Conservation (phyloP, 1,140 invertebrate species). For the Philopotamus ludificatus region DNA sequence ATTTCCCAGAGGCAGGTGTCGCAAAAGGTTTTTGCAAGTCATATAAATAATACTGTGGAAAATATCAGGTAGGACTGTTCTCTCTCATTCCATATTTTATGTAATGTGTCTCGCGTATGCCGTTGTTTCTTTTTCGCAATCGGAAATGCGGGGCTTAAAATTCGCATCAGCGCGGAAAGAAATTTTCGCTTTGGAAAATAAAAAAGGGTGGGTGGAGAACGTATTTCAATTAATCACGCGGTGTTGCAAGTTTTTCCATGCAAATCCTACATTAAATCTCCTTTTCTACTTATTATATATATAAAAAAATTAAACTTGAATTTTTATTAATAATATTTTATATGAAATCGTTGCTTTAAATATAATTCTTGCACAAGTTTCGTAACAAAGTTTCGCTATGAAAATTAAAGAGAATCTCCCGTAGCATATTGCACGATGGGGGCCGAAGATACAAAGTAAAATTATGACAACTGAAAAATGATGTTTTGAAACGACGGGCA, state of each 20-base stretch:
- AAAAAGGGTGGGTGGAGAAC: too few relatives aligned
- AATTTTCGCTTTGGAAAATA: not conserved
- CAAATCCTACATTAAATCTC: too few relatives aligned
- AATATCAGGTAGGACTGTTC: slow-evolving; percentile 23
- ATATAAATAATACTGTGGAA: slow-evolving; percentile 39
- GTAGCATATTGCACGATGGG: too few relatives aligned
- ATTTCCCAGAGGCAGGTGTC: slow-evolving; percentile 38
- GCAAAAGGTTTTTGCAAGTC: slow-evolving; percentile 36
- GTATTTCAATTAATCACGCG: too few relatives aligned
- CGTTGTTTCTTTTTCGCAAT: not conserved
- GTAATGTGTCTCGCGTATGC: not conserved
- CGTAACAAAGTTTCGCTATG: too few relatives aligned
- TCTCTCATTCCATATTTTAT: slow-evolving; percentile 5
- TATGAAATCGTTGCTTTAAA: not conserved
- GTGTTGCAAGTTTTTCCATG: too few relatives aligned
- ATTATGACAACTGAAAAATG: too few relatives aligned
- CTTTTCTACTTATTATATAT: too few relatives aligned
- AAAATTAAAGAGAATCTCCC: too few relatives aligned
- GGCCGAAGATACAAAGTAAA: too few relatives aligned
- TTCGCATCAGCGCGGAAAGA: not conserved
- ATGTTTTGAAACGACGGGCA: slow-evolving; percentile 32
- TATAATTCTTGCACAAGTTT: too few relatives aligned
- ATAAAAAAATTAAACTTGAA: too few relatives aligned
- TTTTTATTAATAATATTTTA: not conserved
- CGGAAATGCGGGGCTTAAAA: not conserved